Base-by-base conservation (phyloP, 2,113 vertebrate species). In the Solea senegalensis region DNA sequence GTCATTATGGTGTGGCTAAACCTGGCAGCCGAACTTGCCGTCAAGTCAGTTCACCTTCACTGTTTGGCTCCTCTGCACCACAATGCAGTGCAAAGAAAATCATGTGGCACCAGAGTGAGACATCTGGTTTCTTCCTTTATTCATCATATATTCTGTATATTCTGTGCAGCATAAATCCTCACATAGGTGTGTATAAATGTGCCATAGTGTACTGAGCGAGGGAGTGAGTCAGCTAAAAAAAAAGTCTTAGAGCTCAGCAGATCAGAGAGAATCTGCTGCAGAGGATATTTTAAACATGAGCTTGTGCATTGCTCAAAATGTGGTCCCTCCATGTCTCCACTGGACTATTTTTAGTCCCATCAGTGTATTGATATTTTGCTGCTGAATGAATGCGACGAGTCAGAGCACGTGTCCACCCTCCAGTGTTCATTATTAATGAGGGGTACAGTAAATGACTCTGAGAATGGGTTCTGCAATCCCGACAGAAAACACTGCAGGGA, bases 201-300 rank as follows among this genome's bases (percentile, higher is more conserved):
- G 13, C 1, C 27, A 39, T 46, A 45, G 46, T 46, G 15, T 39
- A 15, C 27, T 11, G 34, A 16, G 39, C 41, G 44, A 65, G 9
- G 34, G 45, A 53, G 60, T 87, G 76, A 88, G 57, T 86, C 85
- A 82, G 72, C 84, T 66, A 34, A 34, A 34, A 34, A 61, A 76
- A 64, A 72, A 40, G 45, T 45, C 69, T 65, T 41, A 69, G 65
- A 26, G 43, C 61, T 51, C 34, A 52, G 61, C 71, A 51, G 69
- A 65, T 63, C 63, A 56, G 64, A 43, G 69, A 34, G 21, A 50
- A 48, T 48, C 50, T 65, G 59, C 55, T 10, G 59, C 55, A 76
- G 70, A 16, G 50, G 6, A 84, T 86, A 78, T 76, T 80, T 86
- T 80, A 85, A 80, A 83, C 52, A 88, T 83, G 76, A 89, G 65